A percentile compares a stretch with the other conserved stretches of the same genome.
Conservation (phyloP, 2,113 vertebrate genomes). For the Cnemophilus loriae region DNA sequence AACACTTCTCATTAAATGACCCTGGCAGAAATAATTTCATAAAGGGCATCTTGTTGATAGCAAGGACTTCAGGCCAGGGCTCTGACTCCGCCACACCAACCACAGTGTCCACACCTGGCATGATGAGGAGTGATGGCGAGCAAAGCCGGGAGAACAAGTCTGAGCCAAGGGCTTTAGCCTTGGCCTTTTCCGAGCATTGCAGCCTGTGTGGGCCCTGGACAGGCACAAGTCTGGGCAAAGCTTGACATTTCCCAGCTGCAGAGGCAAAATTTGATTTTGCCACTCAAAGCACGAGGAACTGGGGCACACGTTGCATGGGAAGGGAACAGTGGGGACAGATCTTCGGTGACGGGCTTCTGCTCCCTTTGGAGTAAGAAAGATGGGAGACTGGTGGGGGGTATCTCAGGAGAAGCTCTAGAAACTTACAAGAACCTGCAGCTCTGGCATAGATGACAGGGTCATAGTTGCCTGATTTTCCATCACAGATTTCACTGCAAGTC, state of each 20-base stretch:
- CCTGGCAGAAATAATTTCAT: neutral
- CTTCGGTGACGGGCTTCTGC: rapidly evolving
- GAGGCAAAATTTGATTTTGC: neutral
- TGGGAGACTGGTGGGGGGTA: neutral
- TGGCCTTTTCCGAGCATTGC: neutral
- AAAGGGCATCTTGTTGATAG: neutral
- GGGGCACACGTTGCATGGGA: neutral
- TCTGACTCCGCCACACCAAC: neutral
- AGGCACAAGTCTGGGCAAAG: neutral
- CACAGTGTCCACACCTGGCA: neutral
- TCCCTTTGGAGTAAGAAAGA: neutral
- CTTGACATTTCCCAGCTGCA: neutral
- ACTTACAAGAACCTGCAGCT: neutral
- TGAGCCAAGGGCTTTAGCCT: neutral
- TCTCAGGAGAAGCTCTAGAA: neutral
- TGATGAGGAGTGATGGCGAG: neutral
- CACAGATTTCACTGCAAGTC: neutral
- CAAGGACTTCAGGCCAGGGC: neutral
- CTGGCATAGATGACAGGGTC: neutral
- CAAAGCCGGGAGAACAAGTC: neutral
- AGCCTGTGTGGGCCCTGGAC: neutral
- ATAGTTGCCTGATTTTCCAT: neutral
- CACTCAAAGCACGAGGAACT: neutral
- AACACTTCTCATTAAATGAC: neutral
- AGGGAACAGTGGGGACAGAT: neutral